Evolutionary conservation across 2,797 vertebrate species (phyloP).

Genomic region (Calcarius lapponicus): DNA sequence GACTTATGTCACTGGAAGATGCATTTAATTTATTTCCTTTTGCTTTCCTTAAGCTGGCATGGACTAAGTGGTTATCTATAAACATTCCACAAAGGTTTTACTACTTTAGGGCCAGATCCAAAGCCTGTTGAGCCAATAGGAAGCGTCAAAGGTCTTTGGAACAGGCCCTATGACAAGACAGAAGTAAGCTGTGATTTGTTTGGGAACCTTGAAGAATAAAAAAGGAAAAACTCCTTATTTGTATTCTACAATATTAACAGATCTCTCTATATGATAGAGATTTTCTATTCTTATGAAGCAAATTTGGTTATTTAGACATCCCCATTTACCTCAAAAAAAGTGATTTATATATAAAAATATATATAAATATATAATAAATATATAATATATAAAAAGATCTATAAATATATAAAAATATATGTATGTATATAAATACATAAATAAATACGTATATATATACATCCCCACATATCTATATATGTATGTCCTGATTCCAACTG

Average conservation of each 20-base stretch:
- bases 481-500: neutral
- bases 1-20: slow-evolving; percentile 63
- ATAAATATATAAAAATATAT: too few species aligned
- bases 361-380: too few species aligned
- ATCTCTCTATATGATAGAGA: neutral
- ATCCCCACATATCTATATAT: neutral
- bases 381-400: too few species aligned
- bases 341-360: too few species aligned
- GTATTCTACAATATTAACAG: neutral
- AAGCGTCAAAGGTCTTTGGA: neutral
- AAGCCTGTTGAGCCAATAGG: neutral
- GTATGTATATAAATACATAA: too few species aligned
- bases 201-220: neutral
- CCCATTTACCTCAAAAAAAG: neutral
- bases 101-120: neutral
- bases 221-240: neutral
- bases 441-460: too few species aligned
- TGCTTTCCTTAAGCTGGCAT: slow-evolving; percentile 4
- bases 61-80: slow-evolving; percentile 44
- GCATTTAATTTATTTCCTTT: slow-evolving; percentile 62
- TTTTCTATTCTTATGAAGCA: neutral
- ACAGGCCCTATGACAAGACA: neutral
- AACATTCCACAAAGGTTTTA: slow-evolving; percentile 22
- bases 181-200: neutral
- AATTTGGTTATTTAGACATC: neutral